Base-by-base conservation (phyloP, 2,888 invertebrate species). In the Odontothrips loti region DNA sequence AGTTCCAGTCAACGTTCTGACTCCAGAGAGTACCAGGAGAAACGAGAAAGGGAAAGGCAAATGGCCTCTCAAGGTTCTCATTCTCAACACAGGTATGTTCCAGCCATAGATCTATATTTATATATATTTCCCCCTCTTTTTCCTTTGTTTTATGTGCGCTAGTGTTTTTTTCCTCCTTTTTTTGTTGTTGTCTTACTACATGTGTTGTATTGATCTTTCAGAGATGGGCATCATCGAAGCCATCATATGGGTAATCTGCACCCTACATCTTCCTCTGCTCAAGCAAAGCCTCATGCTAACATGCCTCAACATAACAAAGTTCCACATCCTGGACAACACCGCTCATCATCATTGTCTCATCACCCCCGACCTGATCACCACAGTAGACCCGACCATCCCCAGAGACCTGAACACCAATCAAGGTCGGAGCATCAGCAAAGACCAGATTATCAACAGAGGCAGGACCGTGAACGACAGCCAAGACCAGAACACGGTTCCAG, bases 341-440 rank as follows among this genome's bases (percentile, higher is more conserved):
- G 68, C 1, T 75, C 68, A 10, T 75, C 68, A 10, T 75, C 68
- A 27, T 23, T 75, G 68, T 27, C 68, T 27, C 68, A 75, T 27
- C 68, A 75, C 68, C 68, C 68, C 8, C 68, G 68, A 27, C 23
- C 68, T 8, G 68, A 75, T 75, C 68, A 75, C 68, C 68, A 75
- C 9, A 27, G 68, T 23, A 75, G 68, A 27, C 68, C 68, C 11
- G 68, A 75, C 23, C 68, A 75, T 75, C 27, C 27, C 10, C 68
- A 23, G 23, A 23, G 68, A 27, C 68, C 68, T 27, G 68, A 75
- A n/a, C 68, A 75, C 68, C 68, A 75, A 27, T 12, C 23, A 27
- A 23, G 68, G 23, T 27, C 68, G 12, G 68, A 75, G 3, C 68
- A 75, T 27, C 68, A 23, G 27, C 68, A 23, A 27, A 75, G 68